A percentile compares a stretch with the other conserved stretches of the same genome.
phyloP scores from a whole-genome alignment of 2,797 vertebrate genomes.

The Pterois miles region DNA sequence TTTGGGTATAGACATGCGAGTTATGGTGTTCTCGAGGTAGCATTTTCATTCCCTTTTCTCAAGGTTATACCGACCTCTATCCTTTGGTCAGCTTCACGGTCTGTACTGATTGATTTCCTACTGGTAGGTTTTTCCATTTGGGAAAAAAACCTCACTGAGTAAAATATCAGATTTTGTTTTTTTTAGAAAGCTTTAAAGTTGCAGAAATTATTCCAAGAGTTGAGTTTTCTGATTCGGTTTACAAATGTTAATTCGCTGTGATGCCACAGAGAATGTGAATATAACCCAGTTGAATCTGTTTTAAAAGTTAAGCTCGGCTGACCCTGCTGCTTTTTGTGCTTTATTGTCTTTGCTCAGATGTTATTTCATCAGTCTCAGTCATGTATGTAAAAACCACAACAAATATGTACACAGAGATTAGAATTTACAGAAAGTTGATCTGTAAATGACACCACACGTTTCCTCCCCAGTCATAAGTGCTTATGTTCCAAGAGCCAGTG shows the following conservation, averaged over 20 bases:
- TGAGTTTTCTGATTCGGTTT: constrained; percentile 38
- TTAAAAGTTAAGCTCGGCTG: constrained; percentile 12
- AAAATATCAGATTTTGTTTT: constrained; percentile 15
- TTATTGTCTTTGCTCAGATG: constrained; percentile 26
- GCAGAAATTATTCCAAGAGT: neutral
- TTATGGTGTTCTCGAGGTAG: constrained; percentile 43
- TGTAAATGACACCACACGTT: neutral
- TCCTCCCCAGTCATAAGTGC: neutral
- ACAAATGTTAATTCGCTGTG: constrained; percentile 24
- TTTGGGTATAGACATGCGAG: constrained; percentile 36
- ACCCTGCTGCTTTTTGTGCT: constrained; percentile 38
- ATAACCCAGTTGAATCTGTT: constrained; percentile 37
- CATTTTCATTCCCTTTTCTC: constrained; percentile 43
- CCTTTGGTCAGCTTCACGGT: constrained; percentile 27
- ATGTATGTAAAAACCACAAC: constrained; percentile 14
- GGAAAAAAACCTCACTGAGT: neutral
- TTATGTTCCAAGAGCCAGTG: neutral
- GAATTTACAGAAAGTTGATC: neutral
- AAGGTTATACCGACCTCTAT: constrained; percentile 33
- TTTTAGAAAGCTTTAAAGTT: constrained; percentile 15
- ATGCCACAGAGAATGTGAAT: neutral
- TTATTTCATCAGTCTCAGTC: constrained; percentile 22
- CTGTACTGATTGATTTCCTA: constrained; percentile 9
- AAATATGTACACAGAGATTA: neutral
- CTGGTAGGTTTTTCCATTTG: neutral